phyloP scores from a whole-genome alignment of 2,113 vertebrate species.

The Sprattus sprattus region DNA sequence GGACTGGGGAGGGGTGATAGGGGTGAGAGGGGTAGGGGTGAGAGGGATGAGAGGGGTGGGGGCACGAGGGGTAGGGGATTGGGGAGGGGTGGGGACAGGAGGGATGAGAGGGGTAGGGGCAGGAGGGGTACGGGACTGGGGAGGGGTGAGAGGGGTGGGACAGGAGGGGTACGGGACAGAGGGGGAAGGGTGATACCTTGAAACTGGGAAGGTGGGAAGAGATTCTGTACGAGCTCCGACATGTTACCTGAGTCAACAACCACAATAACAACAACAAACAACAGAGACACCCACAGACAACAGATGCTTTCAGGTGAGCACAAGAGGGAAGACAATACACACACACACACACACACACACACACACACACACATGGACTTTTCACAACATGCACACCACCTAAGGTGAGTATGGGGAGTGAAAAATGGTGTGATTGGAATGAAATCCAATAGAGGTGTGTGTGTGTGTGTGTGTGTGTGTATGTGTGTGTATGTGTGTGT shows the following conservation, averaged over 20 bases:
- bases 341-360: not conserved
- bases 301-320: not conserved
- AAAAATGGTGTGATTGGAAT: not conserved
- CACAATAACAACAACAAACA: conserved; percentile 63
- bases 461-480: not conserved
- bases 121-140: not conserved
- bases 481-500: not conserved
- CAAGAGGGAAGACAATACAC: not conserved
- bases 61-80: conserved; percentile 34
- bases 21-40: not conserved
- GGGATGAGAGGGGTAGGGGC: too few species aligned
- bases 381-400: not conserved
- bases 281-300: conserved; percentile 28
- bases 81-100: conserved; percentile 28
- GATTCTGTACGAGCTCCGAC: conserved; percentile 81
- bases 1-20: conserved; percentile 59
- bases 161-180: conserved; percentile 33
- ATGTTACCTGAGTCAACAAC: conserved; percentile 77
- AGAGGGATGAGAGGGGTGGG: conserved; percentile 32
- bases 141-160: conserved; percentile 33
- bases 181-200: conserved; percentile 71
- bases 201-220: conserved; percentile 81
- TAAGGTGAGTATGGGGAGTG: not conserved
- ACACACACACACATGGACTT: conserved; percentile 3
- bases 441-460: not conserved